Evolutionary conservation across 2,888 invertebrate genomes (phyloP).

Genomic region (Siphonodentalium dalli): DNA sequence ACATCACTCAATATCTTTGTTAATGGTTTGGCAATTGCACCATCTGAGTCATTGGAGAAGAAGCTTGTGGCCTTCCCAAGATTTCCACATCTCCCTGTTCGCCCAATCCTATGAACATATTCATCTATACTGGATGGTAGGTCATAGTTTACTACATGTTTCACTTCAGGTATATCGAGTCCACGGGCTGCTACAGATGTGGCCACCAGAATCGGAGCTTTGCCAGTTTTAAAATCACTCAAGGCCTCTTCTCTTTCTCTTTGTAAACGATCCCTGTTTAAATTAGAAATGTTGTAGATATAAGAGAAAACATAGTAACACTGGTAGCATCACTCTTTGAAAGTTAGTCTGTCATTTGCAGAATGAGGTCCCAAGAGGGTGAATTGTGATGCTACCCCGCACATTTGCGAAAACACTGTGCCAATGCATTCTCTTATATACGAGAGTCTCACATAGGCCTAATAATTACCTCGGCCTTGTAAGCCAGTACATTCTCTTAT

Average conservation of each 20-base stretch:
- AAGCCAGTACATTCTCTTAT: too few species aligned
- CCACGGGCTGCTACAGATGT: constrained; percentile 95
- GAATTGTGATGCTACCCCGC: too few species aligned
- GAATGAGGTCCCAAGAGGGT: too few species aligned
- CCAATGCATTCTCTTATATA: too few species aligned
- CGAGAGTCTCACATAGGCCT: too few species aligned
- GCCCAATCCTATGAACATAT: constrained; percentile 97
- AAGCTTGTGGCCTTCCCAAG: constrained; percentile 71
- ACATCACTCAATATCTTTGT: constrained; percentile 76
- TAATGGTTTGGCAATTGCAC: constrained; percentile 72
- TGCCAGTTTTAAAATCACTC: constrained; percentile 80
- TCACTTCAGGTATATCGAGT: constrained; percentile 87
- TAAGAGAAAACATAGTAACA: too few species aligned
- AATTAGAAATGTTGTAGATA: background rate
- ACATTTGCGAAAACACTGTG: too few species aligned
- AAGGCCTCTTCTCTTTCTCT: constrained; percentile 77
- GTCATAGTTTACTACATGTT: constrained; percentile 99
- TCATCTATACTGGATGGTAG: constrained; percentile 98
- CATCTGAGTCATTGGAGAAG: constrained; percentile 63
- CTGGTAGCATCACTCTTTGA: too few species aligned
- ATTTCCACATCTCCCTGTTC: constrained; percentile 99
- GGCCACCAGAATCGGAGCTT: constrained; percentile 84
- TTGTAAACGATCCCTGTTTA: constrained; percentile 72
- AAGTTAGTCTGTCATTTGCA: too few species aligned
- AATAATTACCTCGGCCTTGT: too few species aligned